Base-by-base conservation (phyloP, 2,113 vertebrate genomes). In the Phodopus roborovskii region DNA sequence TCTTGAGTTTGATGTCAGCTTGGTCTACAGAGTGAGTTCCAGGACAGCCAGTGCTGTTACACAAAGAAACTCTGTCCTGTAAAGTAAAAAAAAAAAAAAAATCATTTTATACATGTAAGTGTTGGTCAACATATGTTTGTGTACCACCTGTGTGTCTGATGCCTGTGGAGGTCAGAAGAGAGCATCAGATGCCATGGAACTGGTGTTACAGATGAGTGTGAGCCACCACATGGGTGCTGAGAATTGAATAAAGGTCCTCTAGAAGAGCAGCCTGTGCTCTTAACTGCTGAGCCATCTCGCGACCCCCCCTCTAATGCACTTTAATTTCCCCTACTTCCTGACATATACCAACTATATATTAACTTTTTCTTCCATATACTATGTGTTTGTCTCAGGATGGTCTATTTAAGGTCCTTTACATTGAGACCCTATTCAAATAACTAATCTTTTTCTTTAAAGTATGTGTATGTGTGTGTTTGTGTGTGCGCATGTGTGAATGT, bases 381-480 rank as follows among this genome's bases (percentile, higher is more conserved):
- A 33, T 77, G 39, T n/a, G 13, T 48, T 15, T 33, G 28, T 89
- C 50, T 94, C 36, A 24, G 91, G 42, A n/a, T 79, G 64, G 7
- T 58, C 56, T 50, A 88, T 48, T 79, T 78, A 68, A 64, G 16
- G 22, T 56, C 50, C 16, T 96, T 95, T 94, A 87, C 66, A 36
- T 92, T 85, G 36, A 58, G 68, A 62, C 36, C 33, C 26, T 86
- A 36, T 88, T 95, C 85, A 92, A 92, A 48, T 91, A 90, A 58
- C 42, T 85, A 33, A 22, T 45, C 39, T 64, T 26, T 45, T 48
- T 45, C 26, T 71, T 70, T 70, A 17, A 71, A 70, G 12, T 15
- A 4, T 15, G 6, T 39, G 3, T 24, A 11, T n/a, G 11, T 58
- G 10, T 53, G 10, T 53, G 22, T n/a, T 20, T 10, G 13, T 39